Evolutionary conservation across 2,113 vertebrate genomes (phyloP).

Genomic region (Phalacrocorax aristotelis): DNA sequence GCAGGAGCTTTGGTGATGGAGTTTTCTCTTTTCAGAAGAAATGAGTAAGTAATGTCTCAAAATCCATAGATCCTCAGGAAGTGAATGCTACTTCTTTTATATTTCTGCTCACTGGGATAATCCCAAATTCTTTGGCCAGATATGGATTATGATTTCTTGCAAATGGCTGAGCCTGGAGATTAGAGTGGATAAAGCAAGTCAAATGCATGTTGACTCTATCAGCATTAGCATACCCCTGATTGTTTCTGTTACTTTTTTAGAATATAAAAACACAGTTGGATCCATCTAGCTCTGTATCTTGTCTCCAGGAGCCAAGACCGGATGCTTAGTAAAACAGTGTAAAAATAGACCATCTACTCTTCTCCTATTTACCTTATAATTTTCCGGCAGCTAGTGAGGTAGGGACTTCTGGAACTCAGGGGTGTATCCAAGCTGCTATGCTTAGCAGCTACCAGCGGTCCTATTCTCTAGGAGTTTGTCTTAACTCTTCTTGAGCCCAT

Average conservation of each 20-base stretch:
- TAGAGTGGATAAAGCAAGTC: background rate
- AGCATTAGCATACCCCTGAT: background rate
- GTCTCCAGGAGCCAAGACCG: background rate
- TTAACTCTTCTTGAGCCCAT: background rate
- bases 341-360: background rate
- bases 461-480: background rate
- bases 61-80: background rate
- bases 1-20: background rate
- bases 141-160: conserved; percentile 13
- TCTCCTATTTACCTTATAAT: background rate
- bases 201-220: conserved; percentile 8
- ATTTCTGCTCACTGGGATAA: background rate
- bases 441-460: background rate
- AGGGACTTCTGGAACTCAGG: background rate
- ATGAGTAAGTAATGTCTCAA: background rate
- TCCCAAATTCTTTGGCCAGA: background rate
- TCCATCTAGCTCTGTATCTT: background rate
- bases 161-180: background rate
- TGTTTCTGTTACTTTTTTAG: conserved; percentile 5
- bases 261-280: background rate
- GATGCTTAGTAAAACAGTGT: background rate
- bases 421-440: background rate
- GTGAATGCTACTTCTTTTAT: background rate
- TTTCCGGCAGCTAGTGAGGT: background rate
- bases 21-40: background rate